A percentile compares a stretch with the other conserved stretches of the same genome.
phyloP scores from a whole-genome alignment of 2,113 vertebrate genomes.

The Raja brachyura region DNA sequence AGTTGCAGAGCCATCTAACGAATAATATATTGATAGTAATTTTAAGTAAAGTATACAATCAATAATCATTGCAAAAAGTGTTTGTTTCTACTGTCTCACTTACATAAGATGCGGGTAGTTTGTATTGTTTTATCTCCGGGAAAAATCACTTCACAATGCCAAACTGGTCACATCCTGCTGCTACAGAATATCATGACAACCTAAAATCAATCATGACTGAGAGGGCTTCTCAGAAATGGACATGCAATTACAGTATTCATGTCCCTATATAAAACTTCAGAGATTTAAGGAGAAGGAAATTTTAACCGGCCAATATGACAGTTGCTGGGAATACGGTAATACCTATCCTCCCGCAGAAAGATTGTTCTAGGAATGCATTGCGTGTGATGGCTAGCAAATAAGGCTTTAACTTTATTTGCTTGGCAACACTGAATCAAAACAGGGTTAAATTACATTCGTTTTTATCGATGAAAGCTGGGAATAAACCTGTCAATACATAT shows the following conservation, averaged over 20 bases:
- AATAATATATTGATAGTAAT: not conserved
- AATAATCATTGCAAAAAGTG: not conserved
- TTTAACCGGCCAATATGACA: not conserved
- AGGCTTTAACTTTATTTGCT: not conserved
- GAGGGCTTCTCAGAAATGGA: conserved; percentile 31
- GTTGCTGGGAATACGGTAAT: not conserved
- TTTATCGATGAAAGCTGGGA: not conserved
- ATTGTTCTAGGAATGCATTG: not conserved
- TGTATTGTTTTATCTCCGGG: not conserved
- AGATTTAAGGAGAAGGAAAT: not conserved
- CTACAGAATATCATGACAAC: conserved; percentile 4
- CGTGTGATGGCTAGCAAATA: not conserved
- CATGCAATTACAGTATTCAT: conserved; percentile 19
- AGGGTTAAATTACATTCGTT: not conserved
- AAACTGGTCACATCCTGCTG: not conserved
- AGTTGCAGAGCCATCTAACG: not conserved
- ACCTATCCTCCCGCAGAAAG: not conserved
- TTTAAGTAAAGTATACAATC: conserved; percentile 8
- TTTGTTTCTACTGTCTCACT: not conserved
- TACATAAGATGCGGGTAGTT: not conserved
- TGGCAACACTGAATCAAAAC: not conserved
- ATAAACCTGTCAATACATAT: not conserved
- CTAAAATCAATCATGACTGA: conserved; percentile 27
- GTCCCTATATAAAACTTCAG: not conserved
- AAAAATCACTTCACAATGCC: conserved; percentile 22